Evolutionary conservation across 1,140 invertebrate genomes (phyloP), one percentile per base, ranked within the genome.

Genomic region (Aleiodes sp.): DNA sequence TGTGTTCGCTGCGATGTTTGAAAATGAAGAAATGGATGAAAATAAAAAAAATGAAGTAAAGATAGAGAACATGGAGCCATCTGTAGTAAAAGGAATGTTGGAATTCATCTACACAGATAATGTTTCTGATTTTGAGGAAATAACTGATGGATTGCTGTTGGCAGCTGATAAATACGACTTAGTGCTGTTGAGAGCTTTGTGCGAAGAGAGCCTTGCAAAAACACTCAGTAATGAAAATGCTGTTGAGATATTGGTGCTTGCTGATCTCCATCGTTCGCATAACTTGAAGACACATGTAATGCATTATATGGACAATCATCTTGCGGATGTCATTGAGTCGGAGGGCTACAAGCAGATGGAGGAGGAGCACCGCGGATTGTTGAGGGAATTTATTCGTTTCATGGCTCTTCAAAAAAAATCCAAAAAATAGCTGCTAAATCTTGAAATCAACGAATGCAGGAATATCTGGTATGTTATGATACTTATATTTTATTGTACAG

Each of bases 11-110:
- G 98, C 97, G 56, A 99, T 99, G 97, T 99, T 99, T 87, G 96
- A 98, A 84, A 97, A 99, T 87, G 96, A 98, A 87, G 96, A 98
- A 87, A 99, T 99, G 96, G 95, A 98, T 83, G 98, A 99, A 83
- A 89, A 94, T 73, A 96, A 97, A 86, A 91, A 96, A 84, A 99
- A 99, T 88, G 90, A 96, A 77, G 97, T 99, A 33, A 96, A 97
- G 83, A 98, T 99, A 78, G 94, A 94, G 24, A 98, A 99, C 86
- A 96, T 99, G 28, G 96, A 99, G 82, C 94, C 97, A 80, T 96
- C 98, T 86, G 95, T 98, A 61, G 88, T 99, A 79, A 87, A 94
- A 79, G 97, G 99, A 89, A 98, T 99, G 96, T 87, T 99, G 62
- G 90, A 96, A 74, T 99, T 98, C 87, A 98, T 99, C 74, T 99